Conservation (phyloP, 2,113 vertebrate genomes). For the Tachysurus vachellii region DNA sequence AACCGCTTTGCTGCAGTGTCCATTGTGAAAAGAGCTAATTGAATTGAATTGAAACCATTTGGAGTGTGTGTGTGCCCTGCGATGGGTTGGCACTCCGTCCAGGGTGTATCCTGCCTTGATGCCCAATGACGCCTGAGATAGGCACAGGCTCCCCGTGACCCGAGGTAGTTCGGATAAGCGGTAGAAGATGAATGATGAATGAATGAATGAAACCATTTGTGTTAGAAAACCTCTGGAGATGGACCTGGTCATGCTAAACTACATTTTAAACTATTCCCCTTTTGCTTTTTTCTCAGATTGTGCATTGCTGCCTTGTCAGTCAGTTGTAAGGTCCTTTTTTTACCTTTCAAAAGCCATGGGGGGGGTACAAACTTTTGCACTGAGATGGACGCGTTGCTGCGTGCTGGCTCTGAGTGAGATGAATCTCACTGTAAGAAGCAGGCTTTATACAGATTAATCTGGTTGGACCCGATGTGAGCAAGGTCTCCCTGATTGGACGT, state of each 20-base stretch:
- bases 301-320: background rate
- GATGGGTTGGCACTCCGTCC: too few species aligned
- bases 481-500: slow-evolving; percentile 70
- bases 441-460: slow-evolving; percentile 60
- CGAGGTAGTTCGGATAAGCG: too few species aligned
- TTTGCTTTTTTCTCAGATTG: background rate
- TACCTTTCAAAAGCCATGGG: background rate
- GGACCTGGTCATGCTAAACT: background rate
- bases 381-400: background rate
- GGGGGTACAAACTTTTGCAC: background rate
- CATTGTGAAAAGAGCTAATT: too few species aligned
- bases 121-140: too few species aligned
- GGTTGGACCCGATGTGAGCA: slow-evolving; percentile 61
- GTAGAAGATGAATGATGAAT: too few species aligned
- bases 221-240: background rate
- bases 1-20: too few species aligned
- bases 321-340: background rate
- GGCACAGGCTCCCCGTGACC: too few species aligned
- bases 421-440: slow-evolving; percentile 18
- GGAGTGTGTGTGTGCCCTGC: too few species aligned
- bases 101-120: too few species aligned
- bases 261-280: background rate
- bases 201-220: too few species aligned
- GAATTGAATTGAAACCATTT: background rate
- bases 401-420: background rate